A percentile compares a stretch with the other conserved stretches of the same genome.
Evolutionary conservation across 1,140 invertebrate species (phyloP).

Genomic region (Danaus melanippus): DNA sequence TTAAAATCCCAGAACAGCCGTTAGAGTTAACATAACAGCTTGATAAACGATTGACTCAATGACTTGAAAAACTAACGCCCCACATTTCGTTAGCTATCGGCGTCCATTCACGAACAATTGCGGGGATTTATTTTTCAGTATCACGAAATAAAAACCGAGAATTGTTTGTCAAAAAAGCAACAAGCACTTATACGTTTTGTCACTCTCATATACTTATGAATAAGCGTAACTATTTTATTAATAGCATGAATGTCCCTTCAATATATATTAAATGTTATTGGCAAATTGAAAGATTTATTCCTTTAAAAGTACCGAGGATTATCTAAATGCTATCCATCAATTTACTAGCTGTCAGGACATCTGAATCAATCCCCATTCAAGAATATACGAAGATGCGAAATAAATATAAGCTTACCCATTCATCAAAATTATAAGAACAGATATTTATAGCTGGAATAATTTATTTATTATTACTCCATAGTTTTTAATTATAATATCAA

Average conservation of each 20-base stretch:
- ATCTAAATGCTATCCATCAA: conserved; percentile 33
- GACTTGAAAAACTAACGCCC: conserved; percentile 69
- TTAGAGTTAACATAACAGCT: conserved; percentile 66
- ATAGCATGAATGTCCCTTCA: no score
- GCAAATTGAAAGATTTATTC: no score
- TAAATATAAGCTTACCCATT: conserved; percentile 41
- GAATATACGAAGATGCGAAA: conserved; percentile 37
- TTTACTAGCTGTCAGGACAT: conserved; percentile 30
- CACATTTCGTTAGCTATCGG: conserved; percentile 53
- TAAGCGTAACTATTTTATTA: no score
- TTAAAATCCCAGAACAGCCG: conserved; percentile 18
- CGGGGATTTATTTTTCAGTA: conserved; percentile 21
- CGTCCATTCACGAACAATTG: conserved; percentile 45
- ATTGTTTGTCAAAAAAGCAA: no score
- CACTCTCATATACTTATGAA: no score
- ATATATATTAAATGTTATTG: no score
- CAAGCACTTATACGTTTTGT: no score
- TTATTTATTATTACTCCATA: conserved; percentile 1
- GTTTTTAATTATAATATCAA: no score
- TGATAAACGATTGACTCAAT: conserved; percentile 71
- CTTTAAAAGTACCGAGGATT: neutral
- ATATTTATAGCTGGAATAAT: conserved; percentile 27
- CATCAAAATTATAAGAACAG: conserved; percentile 32
- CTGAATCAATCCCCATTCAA: conserved; percentile 45
- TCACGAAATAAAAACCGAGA: neutral